Evolutionary conservation across 92 coral and sea anemone species (phyloP).

Genomic region (Plumapathes pennacea): DNA sequence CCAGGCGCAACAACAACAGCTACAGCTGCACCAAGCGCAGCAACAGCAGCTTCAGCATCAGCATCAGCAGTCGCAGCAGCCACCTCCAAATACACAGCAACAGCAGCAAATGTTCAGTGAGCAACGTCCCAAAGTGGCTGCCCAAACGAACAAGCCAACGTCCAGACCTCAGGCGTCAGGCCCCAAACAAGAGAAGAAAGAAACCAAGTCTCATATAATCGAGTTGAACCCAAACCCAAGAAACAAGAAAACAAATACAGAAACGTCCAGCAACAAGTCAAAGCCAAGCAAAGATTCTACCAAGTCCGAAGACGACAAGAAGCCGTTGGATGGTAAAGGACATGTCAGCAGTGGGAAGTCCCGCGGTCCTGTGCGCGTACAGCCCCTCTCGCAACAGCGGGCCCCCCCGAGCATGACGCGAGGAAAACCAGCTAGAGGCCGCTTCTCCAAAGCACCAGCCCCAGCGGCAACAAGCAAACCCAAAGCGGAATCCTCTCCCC

Average conservation of each 20-base stretch:
- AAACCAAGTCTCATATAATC: conserved; percentile 47
- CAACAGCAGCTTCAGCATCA: conserved; percentile 5
- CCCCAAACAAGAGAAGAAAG: conserved; percentile 62
- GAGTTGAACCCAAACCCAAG: conserved; percentile 58
- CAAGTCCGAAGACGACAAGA: conserved; percentile 58
- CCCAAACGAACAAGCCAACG: conserved; percentile 62
- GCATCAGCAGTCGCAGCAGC: conserved; percentile 42
- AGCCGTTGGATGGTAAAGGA: conserved; percentile 58
- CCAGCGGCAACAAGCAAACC: conserved; percentile 31
- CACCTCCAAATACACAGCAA: conserved; percentile 32
- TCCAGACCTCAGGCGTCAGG: conserved; percentile 51
- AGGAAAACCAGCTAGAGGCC: conserved; percentile 33
- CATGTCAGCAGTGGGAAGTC: conserved; percentile 29
- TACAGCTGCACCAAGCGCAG: conserved; percentile 36
- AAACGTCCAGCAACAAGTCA: conserved; percentile 63
- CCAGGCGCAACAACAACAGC: conserved; percentile 46
- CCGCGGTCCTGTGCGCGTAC: conserved; percentile 35
- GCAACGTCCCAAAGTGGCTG: conserved; percentile 32
- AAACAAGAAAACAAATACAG: conserved; percentile 33
- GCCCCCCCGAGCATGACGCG: conserved; percentile 30
- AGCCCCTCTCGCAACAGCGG: conserved; percentile 45
- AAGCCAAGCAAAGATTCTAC: conserved; percentile 65
- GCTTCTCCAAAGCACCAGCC: conserved; percentile 48
- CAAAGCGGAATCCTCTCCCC: conserved; percentile 47
- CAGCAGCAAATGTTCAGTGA: conserved; percentile 33